A percentile compares a stretch with the other conserved stretches of the same genome.
These are phyloP conservation scores for Dryadula phaetusa DNA, from an alignment of 2,888 invertebrate genomes.

Conservation along the genomic window DNA sequence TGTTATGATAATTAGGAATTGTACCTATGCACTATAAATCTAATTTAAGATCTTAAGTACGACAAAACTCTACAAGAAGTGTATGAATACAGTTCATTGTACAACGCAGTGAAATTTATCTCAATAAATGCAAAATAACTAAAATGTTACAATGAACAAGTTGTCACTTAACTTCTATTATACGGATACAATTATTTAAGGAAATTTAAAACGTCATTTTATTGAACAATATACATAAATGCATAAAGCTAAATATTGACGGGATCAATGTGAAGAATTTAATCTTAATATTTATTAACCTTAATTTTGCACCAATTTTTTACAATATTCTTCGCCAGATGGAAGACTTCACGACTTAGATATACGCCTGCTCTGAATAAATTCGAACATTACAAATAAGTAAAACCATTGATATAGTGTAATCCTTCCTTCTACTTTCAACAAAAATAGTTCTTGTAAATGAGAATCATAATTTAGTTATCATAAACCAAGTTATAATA, in stretches of 20 bases:
- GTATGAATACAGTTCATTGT: slow-evolving; percentile 21
- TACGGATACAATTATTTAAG: slow-evolving; percentile 12
- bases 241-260: slow-evolving; percentile 20
- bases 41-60: slow-evolving; percentile 9
- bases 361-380: slow-evolving; percentile 30
- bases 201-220: not conserved
- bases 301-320: slow-evolving; percentile 40
- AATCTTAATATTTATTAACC: slow-evolving; percentile 30
- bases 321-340: slow-evolving; percentile 46
- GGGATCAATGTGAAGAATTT: slow-evolving; percentile 27
- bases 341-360: slow-evolving; percentile 49
- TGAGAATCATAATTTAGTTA: slow-evolving; percentile 14
- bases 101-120: slow-evolving; percentile 1
- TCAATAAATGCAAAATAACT: slow-evolving; percentile 1
- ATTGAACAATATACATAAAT: slow-evolving; percentile 3
- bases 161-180: not conserved
- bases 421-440: no score
- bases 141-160: slow-evolving; percentile 12
- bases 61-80: slow-evolving; percentile 4
- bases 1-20: slow-evolving; percentile 13
- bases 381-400: slow-evolving; percentile 35
- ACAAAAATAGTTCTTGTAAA: no score
- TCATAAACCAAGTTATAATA: slow-evolving; percentile 20
- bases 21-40: slow-evolving; percentile 18
- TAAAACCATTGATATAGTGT: not conserved